Evolutionary conservation across 2,888 invertebrate species (phyloP).

Genomic region (Muscina levida): DNA sequence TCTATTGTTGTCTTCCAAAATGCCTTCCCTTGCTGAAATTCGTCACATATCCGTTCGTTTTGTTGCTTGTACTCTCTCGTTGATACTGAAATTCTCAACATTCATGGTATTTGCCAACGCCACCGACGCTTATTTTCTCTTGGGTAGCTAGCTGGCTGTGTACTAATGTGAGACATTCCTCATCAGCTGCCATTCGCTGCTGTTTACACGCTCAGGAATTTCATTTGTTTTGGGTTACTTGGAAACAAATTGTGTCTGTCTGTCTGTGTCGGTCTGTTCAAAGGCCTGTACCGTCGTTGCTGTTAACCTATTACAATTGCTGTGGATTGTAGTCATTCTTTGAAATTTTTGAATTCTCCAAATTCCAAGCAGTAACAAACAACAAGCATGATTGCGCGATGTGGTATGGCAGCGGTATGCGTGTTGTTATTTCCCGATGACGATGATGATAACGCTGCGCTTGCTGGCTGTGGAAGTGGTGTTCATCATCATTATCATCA

Average conservation of each 20-base stretch:
- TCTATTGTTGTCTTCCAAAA: too few relatives aligned
- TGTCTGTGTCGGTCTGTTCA: neutral
- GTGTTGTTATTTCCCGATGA: slow-evolving; percentile 9
- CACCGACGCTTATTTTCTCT: too few relatives aligned
- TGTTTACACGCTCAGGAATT: slow-evolving; percentile 21
- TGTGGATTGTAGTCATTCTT: slow-evolving; percentile 78
- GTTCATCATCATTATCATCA: slow-evolving; percentile 4
- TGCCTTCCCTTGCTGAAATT: too few relatives aligned
- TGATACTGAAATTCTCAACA: too few relatives aligned
- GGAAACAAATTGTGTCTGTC: slow-evolving; percentile 2
- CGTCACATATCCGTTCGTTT: too few relatives aligned
- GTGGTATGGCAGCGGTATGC: neutral
- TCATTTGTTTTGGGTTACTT: slow-evolving; percentile 3
- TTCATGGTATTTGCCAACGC: too few relatives aligned
- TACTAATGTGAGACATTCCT: slow-evolving; percentile 19
- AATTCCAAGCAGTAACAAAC: slow-evolving; percentile 70
- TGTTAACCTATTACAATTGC: slow-evolving; percentile 76
- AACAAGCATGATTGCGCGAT: slow-evolving; percentile 28
- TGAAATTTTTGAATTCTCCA: slow-evolving; percentile 77
- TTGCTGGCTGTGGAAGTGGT: slow-evolving; percentile 14
- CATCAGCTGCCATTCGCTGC: slow-evolving; percentile 8
- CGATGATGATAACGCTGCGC: neutral
- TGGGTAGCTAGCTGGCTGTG: too few relatives aligned
- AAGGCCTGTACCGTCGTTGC: slow-evolving; percentile 17
- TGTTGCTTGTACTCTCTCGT: too few relatives aligned